These are phyloP conservation scores for Novumbra hubbsi DNA, from an alignment of 2,797 vertebrate species.

Conservation along the genomic window DNA sequence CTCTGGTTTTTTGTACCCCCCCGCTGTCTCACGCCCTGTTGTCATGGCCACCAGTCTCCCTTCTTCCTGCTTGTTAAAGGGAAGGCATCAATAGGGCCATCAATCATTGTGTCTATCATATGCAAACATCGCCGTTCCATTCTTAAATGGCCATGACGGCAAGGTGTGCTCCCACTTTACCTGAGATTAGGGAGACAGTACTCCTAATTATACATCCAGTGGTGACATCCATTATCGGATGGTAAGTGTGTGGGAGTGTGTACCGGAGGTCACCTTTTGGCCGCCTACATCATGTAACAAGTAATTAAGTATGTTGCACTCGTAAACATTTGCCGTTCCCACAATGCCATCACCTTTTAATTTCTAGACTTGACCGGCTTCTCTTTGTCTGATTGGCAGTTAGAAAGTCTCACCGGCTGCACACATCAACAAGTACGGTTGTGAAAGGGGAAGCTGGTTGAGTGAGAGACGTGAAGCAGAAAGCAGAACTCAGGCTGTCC, in stretches of 20 bases:
- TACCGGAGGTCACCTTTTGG: no score
- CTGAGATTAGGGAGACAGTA: neutral
- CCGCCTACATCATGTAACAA: no score
- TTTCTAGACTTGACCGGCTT: no score
- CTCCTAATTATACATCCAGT: neutral
- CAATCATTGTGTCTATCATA: constrained; percentile 12
- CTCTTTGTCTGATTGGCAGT: no score
- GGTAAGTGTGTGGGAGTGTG: neutral
- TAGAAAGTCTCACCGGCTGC: no score
- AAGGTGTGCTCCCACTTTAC: neutral
- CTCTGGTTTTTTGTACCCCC: neutral
- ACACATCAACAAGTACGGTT: no score
- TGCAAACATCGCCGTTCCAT: constrained; percentile 14
- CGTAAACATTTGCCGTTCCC: no score
- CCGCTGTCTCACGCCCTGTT: neutral
- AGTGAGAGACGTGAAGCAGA: neutral
- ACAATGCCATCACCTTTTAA: no score
- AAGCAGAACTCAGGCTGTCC: neutral
- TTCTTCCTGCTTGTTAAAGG: neutral
- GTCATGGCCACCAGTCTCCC: neutral
- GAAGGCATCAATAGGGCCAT: constrained; percentile 14
- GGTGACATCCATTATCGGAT: neutral
- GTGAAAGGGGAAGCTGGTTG: no score
- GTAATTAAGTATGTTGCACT: no score
- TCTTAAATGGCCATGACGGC: neutral